Evolutionary conservation across 1,140 invertebrate genomes (phyloP).

Genomic region (Conus ventricosus): DNA sequence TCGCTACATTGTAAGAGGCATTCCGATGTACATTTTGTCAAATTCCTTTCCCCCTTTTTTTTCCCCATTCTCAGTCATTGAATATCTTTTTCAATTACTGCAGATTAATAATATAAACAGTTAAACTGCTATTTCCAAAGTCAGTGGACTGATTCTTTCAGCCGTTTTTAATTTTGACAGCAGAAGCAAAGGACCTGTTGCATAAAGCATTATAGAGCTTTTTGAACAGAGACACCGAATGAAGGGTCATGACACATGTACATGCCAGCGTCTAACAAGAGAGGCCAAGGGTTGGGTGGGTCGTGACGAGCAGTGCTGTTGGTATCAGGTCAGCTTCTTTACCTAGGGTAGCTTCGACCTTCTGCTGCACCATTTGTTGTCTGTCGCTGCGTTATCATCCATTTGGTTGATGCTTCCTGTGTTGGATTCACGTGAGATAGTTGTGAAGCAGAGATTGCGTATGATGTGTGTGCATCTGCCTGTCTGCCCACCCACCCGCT

Average conservation of each 20-base stretch:
- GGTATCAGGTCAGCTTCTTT: neutral
- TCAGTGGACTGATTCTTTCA: neutral
- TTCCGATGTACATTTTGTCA: constrained; percentile 30
- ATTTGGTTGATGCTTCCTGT: constrained; percentile 28
- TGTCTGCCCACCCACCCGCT: constrained; percentile 18
- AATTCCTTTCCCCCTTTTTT: neutral
- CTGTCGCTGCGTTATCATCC: neutral
- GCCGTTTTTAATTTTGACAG: neutral
- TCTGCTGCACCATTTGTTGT: constrained; percentile 12
- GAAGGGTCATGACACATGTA: neutral
- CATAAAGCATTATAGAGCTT: neutral
- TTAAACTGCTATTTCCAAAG: neutral
- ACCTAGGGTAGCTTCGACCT: neutral
- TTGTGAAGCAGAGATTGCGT: neutral
- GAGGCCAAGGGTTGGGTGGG: constrained; percentile 4
- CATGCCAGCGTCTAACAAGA: neutral
- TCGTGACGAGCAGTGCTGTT: neutral
- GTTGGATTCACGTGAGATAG: neutral
- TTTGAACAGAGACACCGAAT: neutral
- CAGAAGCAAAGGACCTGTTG: neutral
- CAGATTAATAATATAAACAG: neutral
- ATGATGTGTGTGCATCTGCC: constrained; percentile 13
- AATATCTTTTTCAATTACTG: neutral
- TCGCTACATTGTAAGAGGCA: constrained; percentile 32
- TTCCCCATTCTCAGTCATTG: neutral